Percentiles rank a stretch among this genome's conserved stretches.
These are phyloP conservation scores for Lampropteryx suffumata DNA, from an alignment of 2,888 invertebrate genomes.

Conservation along the genomic window DNA sequence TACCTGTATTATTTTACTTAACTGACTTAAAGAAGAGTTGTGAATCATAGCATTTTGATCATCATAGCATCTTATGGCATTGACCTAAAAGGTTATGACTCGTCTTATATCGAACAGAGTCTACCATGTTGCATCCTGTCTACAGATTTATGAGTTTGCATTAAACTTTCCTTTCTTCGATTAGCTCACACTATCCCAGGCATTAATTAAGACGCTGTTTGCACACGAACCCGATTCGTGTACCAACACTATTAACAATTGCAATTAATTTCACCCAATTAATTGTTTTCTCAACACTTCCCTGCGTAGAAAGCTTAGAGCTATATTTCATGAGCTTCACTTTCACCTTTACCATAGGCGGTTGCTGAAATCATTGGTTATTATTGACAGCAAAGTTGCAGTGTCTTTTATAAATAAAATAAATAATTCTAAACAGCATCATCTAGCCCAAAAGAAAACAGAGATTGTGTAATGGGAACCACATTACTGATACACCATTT, in stretches of 20 bases:
- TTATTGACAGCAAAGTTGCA: no score
- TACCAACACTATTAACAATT: constrained; percentile 18
- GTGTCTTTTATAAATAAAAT: no score
- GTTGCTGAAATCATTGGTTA: no score
- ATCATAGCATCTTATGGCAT: no score
- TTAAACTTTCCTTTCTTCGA: constrained; percentile 24
- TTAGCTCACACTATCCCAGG: constrained; percentile 5
- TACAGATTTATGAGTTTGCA: constrained; percentile 18
- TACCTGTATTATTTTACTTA: constrained; percentile 22
- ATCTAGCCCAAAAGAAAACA: no score
- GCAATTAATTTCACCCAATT: constrained; percentile 22
- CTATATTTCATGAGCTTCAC: constrained; percentile 54
- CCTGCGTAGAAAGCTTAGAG: constrained; percentile 50
- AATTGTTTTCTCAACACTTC: constrained; percentile 28
- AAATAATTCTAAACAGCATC: no score
- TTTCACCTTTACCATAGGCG: not conserved
- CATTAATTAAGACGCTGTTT: constrained; percentile 18
- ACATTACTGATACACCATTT: no score
- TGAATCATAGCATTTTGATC: no score
- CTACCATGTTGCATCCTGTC: constrained; percentile 12
- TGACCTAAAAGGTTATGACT: no score
- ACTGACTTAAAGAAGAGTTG: no score
- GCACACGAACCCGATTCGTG: constrained; percentile 12
- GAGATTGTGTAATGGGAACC: no score
- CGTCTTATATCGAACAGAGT: no score